A percentile compares a stretch with the other conserved stretches of the same genome.
Evolutionary conservation across 2,888 invertebrate genomes (phyloP).

Genomic region (Epiblema foenella): DNA sequence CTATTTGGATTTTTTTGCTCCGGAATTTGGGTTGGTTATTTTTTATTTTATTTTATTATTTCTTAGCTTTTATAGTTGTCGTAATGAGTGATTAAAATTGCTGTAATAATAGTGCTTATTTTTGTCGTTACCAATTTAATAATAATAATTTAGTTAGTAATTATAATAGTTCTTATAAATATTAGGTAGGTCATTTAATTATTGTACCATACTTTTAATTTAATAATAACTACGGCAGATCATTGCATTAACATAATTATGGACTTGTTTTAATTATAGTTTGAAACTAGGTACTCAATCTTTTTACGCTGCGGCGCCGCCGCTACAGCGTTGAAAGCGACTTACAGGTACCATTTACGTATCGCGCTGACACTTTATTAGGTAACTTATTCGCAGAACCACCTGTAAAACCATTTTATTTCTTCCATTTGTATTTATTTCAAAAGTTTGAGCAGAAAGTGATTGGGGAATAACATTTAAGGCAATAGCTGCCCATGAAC

Average conservation of each 20-base stretch:
- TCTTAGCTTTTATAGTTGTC: constrained; percentile 45
- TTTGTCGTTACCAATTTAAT: background rate
- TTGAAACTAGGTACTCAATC: background rate
- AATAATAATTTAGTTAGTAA: too few relatives aligned
- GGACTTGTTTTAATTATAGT: background rate
- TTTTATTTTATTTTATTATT: constrained; percentile 55
- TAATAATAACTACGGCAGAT: background rate
- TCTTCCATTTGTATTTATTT: background rate
- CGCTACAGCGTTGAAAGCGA: constrained; percentile 20
- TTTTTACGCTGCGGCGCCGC: background rate
- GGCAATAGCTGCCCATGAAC: background rate
- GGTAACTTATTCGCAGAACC: background rate
- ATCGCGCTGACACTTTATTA: background rate
- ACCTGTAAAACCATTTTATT: background rate
- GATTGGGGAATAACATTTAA: background rate
- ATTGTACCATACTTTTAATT: background rate
- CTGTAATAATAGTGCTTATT: background rate
- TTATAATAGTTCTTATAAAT: background rate
- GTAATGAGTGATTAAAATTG: constrained; percentile 39
- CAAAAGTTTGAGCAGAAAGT: background rate
- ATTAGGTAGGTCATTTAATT: background rate
- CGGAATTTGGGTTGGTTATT: constrained; percentile 81
- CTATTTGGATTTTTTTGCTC: constrained; percentile 82
- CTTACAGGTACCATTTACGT: constrained; percentile 13
- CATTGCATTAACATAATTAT: background rate